Conservation (phyloP, 2,113 vertebrate species). For the Hemicordylus capensis region DNA sequence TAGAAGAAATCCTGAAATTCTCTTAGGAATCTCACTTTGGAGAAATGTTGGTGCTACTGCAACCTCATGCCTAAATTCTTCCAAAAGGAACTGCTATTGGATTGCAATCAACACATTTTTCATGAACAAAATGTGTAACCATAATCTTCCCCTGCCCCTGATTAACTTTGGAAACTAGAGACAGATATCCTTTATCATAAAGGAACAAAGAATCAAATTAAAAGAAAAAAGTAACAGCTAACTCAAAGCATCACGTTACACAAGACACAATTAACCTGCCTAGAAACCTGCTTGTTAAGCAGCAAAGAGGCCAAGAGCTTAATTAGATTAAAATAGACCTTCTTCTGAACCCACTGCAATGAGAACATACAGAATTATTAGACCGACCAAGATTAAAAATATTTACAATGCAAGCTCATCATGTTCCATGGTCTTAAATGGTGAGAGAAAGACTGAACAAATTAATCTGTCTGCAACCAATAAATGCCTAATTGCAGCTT, state of each 20-base stretch:
- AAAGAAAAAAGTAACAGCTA: neutral
- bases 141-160: neutral
- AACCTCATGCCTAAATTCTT: neutral
- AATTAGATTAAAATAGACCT: neutral
- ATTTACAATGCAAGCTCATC: neutral
- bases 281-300: neutral
- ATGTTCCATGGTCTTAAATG: neutral
- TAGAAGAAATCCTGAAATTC: too few relatives aligned
- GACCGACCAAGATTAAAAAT: slow-evolving; percentile 7
- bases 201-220: neutral
- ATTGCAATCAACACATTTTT: neutral
- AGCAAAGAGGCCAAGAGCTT: neutral
- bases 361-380: neutral
- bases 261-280: neutral
- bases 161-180: neutral
- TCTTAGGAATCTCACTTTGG: too few relatives aligned
- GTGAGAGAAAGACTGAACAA: neutral
- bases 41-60: too few relatives aligned
- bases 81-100: neutral
- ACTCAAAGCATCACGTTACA: neutral
- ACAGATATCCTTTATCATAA: neutral
- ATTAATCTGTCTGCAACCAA: neutral
- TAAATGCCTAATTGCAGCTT: neutral
- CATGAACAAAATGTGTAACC: neutral
- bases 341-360: neutral